These are phyloP conservation scores for Ranitomeya variabilis DNA, from an alignment of 2,113 vertebrate genomes.

Conservation along the genomic window DNA sequence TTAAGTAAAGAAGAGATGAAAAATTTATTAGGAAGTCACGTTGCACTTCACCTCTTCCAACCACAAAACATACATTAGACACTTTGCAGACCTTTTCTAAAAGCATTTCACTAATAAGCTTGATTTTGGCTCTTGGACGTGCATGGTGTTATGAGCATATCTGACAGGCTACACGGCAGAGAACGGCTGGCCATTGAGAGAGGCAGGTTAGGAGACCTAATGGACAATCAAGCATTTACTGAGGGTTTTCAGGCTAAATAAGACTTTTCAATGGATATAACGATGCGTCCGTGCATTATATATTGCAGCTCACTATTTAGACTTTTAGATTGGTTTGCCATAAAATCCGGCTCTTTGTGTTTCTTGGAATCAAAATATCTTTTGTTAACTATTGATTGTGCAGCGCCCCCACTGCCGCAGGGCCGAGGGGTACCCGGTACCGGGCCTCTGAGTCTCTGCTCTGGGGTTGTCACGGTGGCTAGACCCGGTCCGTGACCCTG, in stretches of 20 bases:
- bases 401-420: too few species aligned
- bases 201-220: constrained; percentile 12
- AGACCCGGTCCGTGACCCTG: too few species aligned
- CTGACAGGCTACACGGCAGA: neutral
- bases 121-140: constrained; percentile 12
- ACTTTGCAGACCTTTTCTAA: constrained; percentile 9
- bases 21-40: neutral
- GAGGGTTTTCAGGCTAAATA: neutral
- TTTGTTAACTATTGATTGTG: too few species aligned
- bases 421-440: too few species aligned
- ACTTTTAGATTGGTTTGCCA: neutral
- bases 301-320: neutral
- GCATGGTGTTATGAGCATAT: constrained; percentile 6
- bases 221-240: neutral
- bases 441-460: too few species aligned
- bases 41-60: constrained; percentile 7
- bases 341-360: neutral
- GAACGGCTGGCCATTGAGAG: neutral
- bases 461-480: too few species aligned
- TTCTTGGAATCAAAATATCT: neutral
- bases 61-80: constrained; percentile 41
- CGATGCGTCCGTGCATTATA: neutral
- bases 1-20: constrained; percentile 15
- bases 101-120: constrained; percentile 16
- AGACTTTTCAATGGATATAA: neutral